Evolutionary conservation across 2,888 invertebrate genomes (phyloP).

Genomic region (Diarsia brunnea): DNA sequence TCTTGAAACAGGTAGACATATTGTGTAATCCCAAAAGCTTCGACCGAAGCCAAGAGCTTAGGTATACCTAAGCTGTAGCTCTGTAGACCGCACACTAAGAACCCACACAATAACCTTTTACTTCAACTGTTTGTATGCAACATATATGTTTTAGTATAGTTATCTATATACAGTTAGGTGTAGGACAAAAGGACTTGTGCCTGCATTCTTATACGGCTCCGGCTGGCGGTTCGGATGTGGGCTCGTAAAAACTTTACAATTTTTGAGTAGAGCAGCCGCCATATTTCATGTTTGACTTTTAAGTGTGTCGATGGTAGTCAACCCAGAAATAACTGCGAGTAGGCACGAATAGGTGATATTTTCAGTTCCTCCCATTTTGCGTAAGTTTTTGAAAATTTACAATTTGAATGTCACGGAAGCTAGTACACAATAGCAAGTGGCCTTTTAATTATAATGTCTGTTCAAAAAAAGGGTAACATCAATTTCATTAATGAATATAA

Average conservation of each 20-base stretch:
- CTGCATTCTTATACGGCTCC: conserved; percentile 19
- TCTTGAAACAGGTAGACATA: conserved; percentile 41
- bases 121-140: conserved; percentile 32
- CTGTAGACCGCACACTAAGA: conserved; percentile 50
- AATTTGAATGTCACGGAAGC: conserved; percentile 9
- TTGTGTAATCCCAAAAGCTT: conserved; percentile 46
- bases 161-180: conserved; percentile 18
- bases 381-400: background rate
- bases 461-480: conserved; percentile 21
- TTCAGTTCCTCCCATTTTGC: conserved; percentile 12
- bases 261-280: background rate
- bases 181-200: conserved; percentile 35
- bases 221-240: background rate
- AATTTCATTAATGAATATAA: conserved; percentile 55
- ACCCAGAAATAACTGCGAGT: background rate
- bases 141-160: background rate
- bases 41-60: conserved; percentile 36
- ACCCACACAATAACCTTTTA: conserved; percentile 33
- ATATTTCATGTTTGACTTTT: background rate
- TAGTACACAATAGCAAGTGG: conserved; percentile 1
- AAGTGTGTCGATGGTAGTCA: background rate
- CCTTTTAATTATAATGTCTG: conserved; percentile 1
- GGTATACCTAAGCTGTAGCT: background rate
- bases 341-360: background rate
- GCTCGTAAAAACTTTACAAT: conserved; percentile 9